Conservation (phyloP, 92 coral and sea anemone species). For the Porites cylindrica region DNA sequence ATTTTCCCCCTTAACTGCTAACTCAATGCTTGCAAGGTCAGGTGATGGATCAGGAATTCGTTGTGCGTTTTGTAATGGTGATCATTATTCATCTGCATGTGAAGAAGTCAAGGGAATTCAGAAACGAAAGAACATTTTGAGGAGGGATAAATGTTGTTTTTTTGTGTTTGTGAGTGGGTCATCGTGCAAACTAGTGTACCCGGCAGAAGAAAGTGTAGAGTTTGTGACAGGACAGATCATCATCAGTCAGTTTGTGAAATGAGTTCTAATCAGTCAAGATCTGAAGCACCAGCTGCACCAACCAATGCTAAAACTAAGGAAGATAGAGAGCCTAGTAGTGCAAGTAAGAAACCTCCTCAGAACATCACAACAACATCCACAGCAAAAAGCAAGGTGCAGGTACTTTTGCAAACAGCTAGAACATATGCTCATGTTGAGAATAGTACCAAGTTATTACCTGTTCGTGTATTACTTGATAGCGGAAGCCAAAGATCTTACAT, state of each 20-base stretch:
- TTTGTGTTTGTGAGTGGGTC: slow-evolving; percentile 32
- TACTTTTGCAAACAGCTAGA: too few species aligned
- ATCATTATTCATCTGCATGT: neutral
- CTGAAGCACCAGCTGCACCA: neutral
- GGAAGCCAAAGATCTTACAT: too few species aligned
- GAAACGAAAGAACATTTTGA: slow-evolving; percentile 35
- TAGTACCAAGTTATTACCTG: neutral
- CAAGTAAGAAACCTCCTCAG: neutral
- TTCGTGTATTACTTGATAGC: too few species aligned
- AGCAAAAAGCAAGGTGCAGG: too few species aligned
- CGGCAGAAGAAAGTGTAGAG: slow-evolving; percentile 12
- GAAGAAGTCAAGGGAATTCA: neutral
- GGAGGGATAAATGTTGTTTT: slow-evolving; percentile 9
- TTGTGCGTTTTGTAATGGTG: neutral
- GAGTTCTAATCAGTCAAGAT: neutral
- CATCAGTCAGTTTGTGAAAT: slow-evolving; percentile 45
- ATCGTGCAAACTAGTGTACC: slow-evolving; percentile 6
- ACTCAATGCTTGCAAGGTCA: too few species aligned
- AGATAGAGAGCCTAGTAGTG: neutral
- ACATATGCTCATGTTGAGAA: neutral
- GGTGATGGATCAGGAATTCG: neutral
- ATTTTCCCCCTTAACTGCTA: too few species aligned
- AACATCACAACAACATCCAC: neutral
- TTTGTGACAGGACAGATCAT: slow-evolving; percentile 30
- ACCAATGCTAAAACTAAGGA: neutral